A percentile compares a stretch with the other conserved stretches of the same genome.
phyloP scores from a whole-genome alignment of 2,113 vertebrate genomes.

The Murina feae region DNA sequence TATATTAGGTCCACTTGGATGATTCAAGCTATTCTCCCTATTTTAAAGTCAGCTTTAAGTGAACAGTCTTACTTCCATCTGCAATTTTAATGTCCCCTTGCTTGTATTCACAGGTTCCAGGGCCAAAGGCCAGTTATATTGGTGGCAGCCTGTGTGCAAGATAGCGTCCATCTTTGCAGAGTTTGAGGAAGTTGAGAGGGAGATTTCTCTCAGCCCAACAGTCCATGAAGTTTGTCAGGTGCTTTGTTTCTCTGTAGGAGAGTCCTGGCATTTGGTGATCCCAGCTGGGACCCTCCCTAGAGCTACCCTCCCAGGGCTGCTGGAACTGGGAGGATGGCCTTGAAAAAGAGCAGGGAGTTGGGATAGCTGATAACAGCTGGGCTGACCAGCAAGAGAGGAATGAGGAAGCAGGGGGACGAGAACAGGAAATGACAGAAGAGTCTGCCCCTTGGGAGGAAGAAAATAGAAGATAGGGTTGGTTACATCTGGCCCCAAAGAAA shows the following conservation, averaged over 20 bases:
- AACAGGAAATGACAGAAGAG: conserved; percentile 60
- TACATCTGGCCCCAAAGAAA: conserved; percentile 55
- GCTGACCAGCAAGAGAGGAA: conserved; percentile 9
- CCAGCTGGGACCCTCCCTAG: not conserved
- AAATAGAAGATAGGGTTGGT: conserved; percentile 70
- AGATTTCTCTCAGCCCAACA: not conserved
- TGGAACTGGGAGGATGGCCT: rapidly evolving
- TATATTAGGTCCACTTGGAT: not conserved
- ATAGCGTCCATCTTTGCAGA: not conserved
- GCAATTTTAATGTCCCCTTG: not conserved
- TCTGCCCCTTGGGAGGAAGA: conserved; percentile 69
- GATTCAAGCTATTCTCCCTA: not conserved
- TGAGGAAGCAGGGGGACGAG: conserved; percentile 64
- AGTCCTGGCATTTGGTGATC: not conserved
- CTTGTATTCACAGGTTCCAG: not conserved
- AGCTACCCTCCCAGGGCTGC: not conserved
- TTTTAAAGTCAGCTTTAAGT: conserved; percentile 31
- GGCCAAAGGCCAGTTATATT: not conserved
- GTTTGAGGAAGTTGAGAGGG: conserved; percentile 51
- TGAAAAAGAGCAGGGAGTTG: not conserved
- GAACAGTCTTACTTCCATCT: not conserved
- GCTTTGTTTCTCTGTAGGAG: not conserved
- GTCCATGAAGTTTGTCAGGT: not conserved
- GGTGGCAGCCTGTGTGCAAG: not conserved
- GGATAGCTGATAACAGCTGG: conserved; percentile 39